Evolutionary conservation across 2,113 vertebrate species (phyloP).

Genomic region (Himantopus leucocephalus): DNA sequence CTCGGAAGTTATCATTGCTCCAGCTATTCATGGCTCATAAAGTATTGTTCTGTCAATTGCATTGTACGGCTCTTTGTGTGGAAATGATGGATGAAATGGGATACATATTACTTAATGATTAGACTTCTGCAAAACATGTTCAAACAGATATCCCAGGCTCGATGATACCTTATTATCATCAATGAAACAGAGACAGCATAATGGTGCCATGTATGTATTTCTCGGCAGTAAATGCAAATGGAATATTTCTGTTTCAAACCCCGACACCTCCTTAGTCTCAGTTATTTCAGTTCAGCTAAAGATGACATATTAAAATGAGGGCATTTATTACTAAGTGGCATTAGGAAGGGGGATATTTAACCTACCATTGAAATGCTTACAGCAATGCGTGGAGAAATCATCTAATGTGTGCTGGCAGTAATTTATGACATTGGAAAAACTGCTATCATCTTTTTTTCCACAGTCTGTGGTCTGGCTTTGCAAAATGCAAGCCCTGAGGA

Average conservation of each 20-base stretch:
- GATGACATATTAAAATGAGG: constrained; percentile 52
- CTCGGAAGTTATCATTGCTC: constrained; percentile 11
- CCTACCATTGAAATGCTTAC: constrained; percentile 61
- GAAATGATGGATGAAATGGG: constrained; percentile 38
- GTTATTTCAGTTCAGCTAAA: constrained; percentile 59
- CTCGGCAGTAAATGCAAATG: constrained; percentile 27
- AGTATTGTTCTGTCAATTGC: constrained; percentile 27
- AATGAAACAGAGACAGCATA: constrained; percentile 6
- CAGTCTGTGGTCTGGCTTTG: constrained; percentile 48
- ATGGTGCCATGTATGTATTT: constrained; percentile 27
- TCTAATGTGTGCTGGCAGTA: constrained; percentile 62
- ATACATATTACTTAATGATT: constrained; percentile 52
- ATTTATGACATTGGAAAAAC: constrained; percentile 65
- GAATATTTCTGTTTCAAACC: constrained; percentile 26
- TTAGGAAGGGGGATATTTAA: constrained; percentile 64
- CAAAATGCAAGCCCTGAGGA: constrained; percentile 61
- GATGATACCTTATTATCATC: constrained; percentile 50
- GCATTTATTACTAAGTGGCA: constrained; percentile 64
- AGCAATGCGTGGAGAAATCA: constrained; percentile 57
- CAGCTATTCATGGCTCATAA: constrained; percentile 45
- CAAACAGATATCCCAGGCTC: constrained; percentile 49
- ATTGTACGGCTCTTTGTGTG: not conserved
- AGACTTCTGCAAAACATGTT: constrained; percentile 51
- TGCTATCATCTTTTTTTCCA: constrained; percentile 37
- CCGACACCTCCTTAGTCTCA: constrained; percentile 18